Evolutionary conservation across 2,888 invertebrate genomes (phyloP).

Genomic region (Asteroscopus sphinx): DNA sequence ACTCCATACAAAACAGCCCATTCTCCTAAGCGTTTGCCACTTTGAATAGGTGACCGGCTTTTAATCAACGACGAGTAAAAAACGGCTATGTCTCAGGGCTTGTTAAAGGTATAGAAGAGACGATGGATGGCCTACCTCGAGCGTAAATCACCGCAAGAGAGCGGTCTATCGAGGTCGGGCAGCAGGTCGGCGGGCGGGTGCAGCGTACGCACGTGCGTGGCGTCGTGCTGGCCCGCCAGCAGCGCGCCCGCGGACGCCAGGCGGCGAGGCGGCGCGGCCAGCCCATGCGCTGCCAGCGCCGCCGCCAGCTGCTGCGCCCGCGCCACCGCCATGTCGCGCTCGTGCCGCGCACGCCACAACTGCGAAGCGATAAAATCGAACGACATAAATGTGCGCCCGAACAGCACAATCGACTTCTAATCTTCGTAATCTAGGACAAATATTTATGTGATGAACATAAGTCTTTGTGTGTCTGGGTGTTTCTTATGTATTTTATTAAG

Average conservation of each 20-base stretch:
- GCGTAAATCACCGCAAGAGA: constrained; percentile 85
- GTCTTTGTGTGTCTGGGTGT: too few species aligned
- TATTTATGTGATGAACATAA: too few species aligned
- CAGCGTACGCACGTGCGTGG: constrained; percentile 86
- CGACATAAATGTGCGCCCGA: background rate
- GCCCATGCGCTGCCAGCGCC: constrained; percentile 95
- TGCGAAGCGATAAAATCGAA: constrained; percentile 87
- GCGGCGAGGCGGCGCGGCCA: constrained; percentile 93
- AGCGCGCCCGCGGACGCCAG: constrained; percentile 91
- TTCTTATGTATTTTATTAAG: too few species aligned
- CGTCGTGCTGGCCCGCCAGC: constrained; percentile 88
- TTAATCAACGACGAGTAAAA: too few species aligned
- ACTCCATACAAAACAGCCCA: too few species aligned
- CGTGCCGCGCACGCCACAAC: constrained; percentile 97
- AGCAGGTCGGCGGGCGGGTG: constrained; percentile 81
- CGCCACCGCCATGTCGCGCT: constrained; percentile 95
- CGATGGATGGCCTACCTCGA: constrained; percentile 67
- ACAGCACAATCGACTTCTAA: background rate
- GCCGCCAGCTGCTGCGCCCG: constrained; percentile 96
- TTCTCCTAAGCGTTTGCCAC: too few species aligned
- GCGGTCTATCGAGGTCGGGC: constrained; percentile 86
- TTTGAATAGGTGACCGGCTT: too few species aligned
- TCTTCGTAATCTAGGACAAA: too few species aligned
- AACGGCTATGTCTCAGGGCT: too few species aligned
- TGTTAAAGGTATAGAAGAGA: background rate